Evolutionary conservation across 2,113 vertebrate genomes (phyloP).

Genomic region (Eublepharis macularius): DNA sequence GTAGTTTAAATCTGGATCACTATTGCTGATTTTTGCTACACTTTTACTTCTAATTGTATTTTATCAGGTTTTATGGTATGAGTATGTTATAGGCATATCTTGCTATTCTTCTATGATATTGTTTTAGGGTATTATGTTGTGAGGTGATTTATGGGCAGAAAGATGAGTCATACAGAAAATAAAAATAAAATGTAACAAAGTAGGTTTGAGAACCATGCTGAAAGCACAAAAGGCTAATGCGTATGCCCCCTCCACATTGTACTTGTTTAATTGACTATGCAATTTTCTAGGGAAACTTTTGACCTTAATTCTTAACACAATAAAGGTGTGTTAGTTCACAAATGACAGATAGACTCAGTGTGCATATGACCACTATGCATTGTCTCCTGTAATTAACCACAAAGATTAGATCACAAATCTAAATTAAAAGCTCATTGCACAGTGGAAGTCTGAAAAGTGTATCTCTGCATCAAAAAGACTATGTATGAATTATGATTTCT

Average conservation of each 20-base stretch:
- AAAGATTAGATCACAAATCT: not conserved
- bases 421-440: not conserved
- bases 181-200: not conserved
- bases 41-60: not conserved
- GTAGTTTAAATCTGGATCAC: not conserved
- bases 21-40: not conserved
- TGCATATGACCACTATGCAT: not conserved
- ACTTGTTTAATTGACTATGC: not conserved
- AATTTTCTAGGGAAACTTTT: rapidly evolving
- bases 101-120: not conserved
- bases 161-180: not conserved
- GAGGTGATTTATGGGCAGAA: not conserved
- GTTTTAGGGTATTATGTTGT: not conserved
- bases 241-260: not conserved
- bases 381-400: not conserved
- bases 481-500: not conserved
- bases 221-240: not conserved
- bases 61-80: not conserved
- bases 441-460: not conserved
- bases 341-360: not conserved
- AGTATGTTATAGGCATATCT: not conserved
- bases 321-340: not conserved
- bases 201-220: not conserved
- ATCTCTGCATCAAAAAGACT: not conserved
- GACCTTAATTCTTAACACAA: not conserved